Conservation (phyloP, 2,113 vertebrate genomes). For the Scartelaos histophorus region DNA sequence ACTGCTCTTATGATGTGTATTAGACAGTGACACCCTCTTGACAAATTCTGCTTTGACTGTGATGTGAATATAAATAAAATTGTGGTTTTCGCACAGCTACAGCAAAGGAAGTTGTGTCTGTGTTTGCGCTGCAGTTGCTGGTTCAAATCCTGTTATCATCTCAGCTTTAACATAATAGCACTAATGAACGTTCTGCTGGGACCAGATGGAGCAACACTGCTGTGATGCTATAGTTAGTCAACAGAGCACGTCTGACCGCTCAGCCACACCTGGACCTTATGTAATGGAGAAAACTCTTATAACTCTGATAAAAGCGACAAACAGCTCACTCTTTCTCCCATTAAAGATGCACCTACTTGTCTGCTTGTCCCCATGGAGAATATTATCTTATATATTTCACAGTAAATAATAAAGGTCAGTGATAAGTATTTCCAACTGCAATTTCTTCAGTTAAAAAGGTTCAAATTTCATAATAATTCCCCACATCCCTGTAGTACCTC, state of each 20-base stretch:
- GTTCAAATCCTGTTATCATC: slow-evolving; percentile 32
- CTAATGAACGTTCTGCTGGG: slow-evolving; percentile 51
- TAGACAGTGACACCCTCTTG: not conserved
- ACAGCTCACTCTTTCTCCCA: no score
- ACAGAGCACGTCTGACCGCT: slow-evolving; percentile 12
- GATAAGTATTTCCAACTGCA: no score
- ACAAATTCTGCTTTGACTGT: slow-evolving; percentile 2
- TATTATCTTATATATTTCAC: no score
- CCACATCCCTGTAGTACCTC: no score
- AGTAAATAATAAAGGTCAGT: no score
- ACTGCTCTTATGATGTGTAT: not conserved
- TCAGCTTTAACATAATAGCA: slow-evolving; percentile 32
- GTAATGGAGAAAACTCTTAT: not conserved
- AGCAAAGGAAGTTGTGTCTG: slow-evolving; percentile 2
- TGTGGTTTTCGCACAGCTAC: not conserved
- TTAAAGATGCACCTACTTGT: no score
- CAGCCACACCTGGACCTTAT: slow-evolving; percentile 1
- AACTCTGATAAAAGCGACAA: no score
- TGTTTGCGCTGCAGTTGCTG: slow-evolving; percentile 24
- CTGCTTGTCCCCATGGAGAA: no score
- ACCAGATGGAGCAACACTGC: slow-evolving; percentile 47
- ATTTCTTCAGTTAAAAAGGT: no score
- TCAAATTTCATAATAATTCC: no score
- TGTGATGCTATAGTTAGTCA: slow-evolving; percentile 21
- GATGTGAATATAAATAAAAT: not conserved